These are phyloP conservation scores for Thamnophis sirtalis DNA, from an alignment of 2,113 vertebrate species.

Conservation along the genomic window DNA sequence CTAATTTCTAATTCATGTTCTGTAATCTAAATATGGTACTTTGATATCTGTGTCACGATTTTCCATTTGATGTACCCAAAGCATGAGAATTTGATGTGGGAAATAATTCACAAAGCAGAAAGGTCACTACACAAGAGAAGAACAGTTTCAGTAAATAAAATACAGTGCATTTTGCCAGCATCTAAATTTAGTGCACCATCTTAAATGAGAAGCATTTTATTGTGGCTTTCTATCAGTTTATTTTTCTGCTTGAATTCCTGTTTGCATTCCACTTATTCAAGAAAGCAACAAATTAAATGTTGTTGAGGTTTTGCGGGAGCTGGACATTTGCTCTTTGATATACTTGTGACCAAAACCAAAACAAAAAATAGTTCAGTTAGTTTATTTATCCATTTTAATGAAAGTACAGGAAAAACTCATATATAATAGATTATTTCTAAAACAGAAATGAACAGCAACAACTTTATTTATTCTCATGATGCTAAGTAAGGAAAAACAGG, in stretches of 20 bases:
- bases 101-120: constrained; percentile 60
- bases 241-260: neutral
- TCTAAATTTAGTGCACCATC: constrained; percentile 42
- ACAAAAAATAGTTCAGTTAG: neutral
- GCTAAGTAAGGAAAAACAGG: neutral
- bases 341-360: neutral
- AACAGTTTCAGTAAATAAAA: constrained; percentile 52
- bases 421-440: neutral
- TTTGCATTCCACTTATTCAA: neutral
- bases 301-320: neutral
- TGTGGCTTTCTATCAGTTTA: neutral
- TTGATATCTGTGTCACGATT: constrained; percentile 24
- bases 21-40: neutral
- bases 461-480: neutral
- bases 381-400: neutral
- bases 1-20: neutral
- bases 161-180: constrained; percentile 34
- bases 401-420: neutral
- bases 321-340: neutral
- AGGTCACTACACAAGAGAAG: constrained; percentile 55
- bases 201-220: constrained; percentile 37
- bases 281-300: neutral
- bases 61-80: constrained; percentile 18
- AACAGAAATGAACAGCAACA: neutral
- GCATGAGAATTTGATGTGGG: constrained; percentile 52